Evolutionary conservation across 2,888 invertebrate species (phyloP), one percentile per base, ranked within the genome.

Genomic region (Lepeophtheirus nordmannii): DNA sequence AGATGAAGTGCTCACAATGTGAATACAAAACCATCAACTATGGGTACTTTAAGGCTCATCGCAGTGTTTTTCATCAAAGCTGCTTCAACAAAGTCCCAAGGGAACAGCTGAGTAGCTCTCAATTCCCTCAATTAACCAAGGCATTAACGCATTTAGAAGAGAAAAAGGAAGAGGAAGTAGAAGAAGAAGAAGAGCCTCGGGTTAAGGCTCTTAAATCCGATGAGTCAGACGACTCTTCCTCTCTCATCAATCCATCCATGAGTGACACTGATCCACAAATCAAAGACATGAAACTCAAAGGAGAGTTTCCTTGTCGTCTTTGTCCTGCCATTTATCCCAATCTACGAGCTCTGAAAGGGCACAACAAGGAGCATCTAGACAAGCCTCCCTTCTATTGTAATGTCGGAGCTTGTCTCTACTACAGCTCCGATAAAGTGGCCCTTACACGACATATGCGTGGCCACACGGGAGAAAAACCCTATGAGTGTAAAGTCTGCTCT

Each of bases 401-500:
- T 74, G 87, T 92, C 84, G 65, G 65, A n/a, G 57, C 65, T 12
- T 94, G 94, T 71, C 85, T 87, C 1, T 92, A 89, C 76, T 84
- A 85, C 1, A 87, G 87, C 70, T 81, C 87, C 53, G 94, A 94
- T 74, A 93, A 93, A 76, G 88, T 89, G 22, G 90, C 92, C 2
- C 77, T 96, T 62, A 85, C 89, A 10, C 83, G 92, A 22, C 94
- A 94, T 73, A 85, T 94, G 82, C 81, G 93, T 58, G 89, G 89
- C 0, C 94, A 94, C 77, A 94, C 92, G 73, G 94, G 94, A 0
- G 93, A 94, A 72, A 81, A 93, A 12, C 94, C 94, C 0, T 94
- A 89, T 74, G 90, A 92, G 75, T 96, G 94, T 74, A 84, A 86
- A 0, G 82, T 93, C n/a, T 96, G 96, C 76, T 89, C 89, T 73